Conservation (phyloP, 2,113 vertebrate species). For the Lathamus discolor region DNA sequence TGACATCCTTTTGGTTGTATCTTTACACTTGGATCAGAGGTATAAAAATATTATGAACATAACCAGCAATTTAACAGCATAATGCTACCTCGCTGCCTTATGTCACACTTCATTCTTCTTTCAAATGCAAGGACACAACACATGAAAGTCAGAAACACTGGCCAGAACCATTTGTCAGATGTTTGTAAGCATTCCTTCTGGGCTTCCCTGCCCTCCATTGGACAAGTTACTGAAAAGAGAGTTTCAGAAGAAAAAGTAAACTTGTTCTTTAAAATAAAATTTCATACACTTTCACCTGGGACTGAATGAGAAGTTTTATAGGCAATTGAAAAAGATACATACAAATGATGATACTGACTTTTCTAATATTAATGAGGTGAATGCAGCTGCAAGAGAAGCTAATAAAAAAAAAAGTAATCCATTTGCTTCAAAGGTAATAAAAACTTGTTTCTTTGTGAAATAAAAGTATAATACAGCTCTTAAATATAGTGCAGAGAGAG, state of each 20-base stretch:
- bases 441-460: constrained; percentile 15
- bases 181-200: not conserved
- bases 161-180: not conserved
- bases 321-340: not conserved
- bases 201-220: not conserved
- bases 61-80: not conserved
- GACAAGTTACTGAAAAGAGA: not conserved
- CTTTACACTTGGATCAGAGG: not conserved
- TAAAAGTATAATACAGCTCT: not conserved
- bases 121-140: not conserved
- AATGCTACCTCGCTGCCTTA: not conserved
- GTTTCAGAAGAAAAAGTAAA: not conserved
- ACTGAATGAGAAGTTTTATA: not conserved
- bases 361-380: not conserved
- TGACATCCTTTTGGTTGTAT: not conserved
- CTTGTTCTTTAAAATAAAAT: not conserved
- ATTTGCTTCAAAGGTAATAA: constrained; percentile 31
- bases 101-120: not conserved
- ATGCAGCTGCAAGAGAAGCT: not conserved
- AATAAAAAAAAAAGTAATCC: constrained; percentile 7
- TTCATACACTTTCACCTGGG: not conserved
- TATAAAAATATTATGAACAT: not conserved
- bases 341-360: not conserved
- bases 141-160: not conserved
- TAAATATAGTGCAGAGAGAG: not conserved